Evolutionary conservation across 2,797 vertebrate species (phyloP).

Genomic region (Crenuchus spilurus): DNA sequence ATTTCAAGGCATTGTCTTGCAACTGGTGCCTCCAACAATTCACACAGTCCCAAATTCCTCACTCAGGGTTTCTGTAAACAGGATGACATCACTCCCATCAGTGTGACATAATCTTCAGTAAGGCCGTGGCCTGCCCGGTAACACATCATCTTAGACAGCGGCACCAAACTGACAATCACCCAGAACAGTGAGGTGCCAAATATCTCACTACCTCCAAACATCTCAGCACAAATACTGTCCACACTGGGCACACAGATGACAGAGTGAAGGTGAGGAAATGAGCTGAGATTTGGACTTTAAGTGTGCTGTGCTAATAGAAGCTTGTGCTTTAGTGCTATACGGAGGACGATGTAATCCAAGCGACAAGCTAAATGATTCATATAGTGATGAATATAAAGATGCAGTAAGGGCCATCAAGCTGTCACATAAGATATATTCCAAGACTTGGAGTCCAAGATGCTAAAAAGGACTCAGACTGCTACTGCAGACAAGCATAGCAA

Average conservation of each 20-base stretch:
- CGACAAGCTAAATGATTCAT: not conserved
- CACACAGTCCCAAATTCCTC: constrained; percentile 21
- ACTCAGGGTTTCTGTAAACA: constrained; percentile 21
- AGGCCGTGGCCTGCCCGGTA: constrained; percentile 58
- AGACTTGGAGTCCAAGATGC: not conserved
- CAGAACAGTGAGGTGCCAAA: constrained; percentile 65
- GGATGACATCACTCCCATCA: constrained; percentile 54
- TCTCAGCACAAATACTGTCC: constrained; percentile 64
- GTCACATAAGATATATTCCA: not conserved
- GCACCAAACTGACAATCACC: constrained; percentile 66
- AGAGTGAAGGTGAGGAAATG: not conserved
- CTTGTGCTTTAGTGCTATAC: not conserved
- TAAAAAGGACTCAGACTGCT: not conserved
- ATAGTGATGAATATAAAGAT: not conserved
- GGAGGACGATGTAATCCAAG: not conserved
- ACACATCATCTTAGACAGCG: constrained; percentile 62
- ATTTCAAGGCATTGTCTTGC: too few relatives aligned
- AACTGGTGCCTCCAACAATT: too few relatives aligned
- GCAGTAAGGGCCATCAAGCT: not conserved
- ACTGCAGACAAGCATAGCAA: not conserved
- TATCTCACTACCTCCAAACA: constrained; percentile 63
- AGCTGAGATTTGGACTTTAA: not conserved
- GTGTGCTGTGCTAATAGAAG: not conserved
- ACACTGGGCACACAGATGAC: constrained; percentile 5
- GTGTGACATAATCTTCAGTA: constrained; percentile 63